These are phyloP conservation scores for Phyto melanocephala DNA, from an alignment of 2,888 invertebrate species.

Conservation along the genomic window DNA sequence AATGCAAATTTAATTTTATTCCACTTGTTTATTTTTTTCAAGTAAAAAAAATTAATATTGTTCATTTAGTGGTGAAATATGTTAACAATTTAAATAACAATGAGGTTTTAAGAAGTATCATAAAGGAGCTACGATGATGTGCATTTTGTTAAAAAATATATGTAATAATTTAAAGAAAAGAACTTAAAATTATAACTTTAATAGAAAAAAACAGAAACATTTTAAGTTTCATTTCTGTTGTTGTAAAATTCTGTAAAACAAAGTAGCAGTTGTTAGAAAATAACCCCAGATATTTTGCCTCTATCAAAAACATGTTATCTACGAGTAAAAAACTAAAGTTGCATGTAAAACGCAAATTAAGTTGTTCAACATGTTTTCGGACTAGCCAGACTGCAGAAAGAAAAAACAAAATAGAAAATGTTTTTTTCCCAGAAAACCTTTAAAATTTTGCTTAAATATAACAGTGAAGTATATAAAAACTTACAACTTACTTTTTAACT, in stretches of 20 bases:
- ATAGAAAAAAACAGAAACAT: too few species aligned
- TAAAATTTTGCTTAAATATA: constrained; percentile 16
- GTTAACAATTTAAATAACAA: constrained; percentile 1
- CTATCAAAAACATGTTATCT: constrained; percentile 16
- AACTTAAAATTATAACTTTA: too few species aligned
- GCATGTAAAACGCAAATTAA: constrained; percentile 46
- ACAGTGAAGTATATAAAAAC: constrained; percentile 4
- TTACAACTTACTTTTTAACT: constrained; percentile 39
- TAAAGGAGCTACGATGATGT: not conserved
- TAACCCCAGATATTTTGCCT: constrained; percentile 9
- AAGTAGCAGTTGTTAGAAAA: not conserved
- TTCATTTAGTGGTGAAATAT: constrained; percentile 24
- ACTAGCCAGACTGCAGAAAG: not conserved
- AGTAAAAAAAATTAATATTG: not conserved
- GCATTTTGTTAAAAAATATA: not conserved
- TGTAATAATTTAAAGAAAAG: not conserved
- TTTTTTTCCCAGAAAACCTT: not conserved
- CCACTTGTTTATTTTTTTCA: not conserved
- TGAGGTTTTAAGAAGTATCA: not conserved
- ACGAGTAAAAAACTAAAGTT: constrained; percentile 18
- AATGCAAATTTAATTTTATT: constrained; percentile 31
- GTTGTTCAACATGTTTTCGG: constrained; percentile 39
- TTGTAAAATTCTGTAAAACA: not conserved
- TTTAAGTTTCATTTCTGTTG: too few species aligned
- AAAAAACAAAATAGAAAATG: not conserved